Evolutionary conservation across 2,113 vertebrate genomes (phyloP).

Genomic region (Polypterus senegalus): DNA sequence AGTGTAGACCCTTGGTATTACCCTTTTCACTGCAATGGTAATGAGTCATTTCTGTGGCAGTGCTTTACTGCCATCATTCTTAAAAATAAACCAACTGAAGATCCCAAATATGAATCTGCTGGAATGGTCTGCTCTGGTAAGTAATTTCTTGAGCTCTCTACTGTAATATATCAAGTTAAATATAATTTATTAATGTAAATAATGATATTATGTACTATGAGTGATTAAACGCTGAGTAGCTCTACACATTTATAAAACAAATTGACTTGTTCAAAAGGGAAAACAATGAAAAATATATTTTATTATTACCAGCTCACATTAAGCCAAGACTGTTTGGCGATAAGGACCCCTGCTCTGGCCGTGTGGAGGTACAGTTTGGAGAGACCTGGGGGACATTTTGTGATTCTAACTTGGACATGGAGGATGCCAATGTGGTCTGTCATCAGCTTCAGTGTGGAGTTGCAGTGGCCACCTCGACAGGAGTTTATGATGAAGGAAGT

Average conservation of each 20-base stretch:
- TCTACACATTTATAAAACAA: no score
- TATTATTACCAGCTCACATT: conserved; percentile 2
- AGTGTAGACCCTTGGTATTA: no score
- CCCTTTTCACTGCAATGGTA: not conserved
- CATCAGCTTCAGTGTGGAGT: conserved; percentile 27
- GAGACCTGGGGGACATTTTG: conserved; percentile 28
- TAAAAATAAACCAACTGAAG: no score
- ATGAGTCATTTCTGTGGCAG: not conserved
- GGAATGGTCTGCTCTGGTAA: no score
- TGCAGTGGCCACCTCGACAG: conserved; percentile 14
- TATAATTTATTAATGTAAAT: no score
- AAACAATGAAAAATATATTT: no score
- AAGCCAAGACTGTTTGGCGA: conserved; percentile 20
- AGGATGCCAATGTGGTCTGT: conserved; percentile 27
- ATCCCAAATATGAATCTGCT: no score
- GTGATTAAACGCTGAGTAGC: no score
- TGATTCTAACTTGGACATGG: conserved; percentile 25
- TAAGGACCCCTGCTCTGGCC: conserved; percentile 18
- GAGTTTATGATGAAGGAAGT: conserved; percentile 18
- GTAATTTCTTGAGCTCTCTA: no score
- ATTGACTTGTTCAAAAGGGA: no score
- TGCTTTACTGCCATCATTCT: not conserved
- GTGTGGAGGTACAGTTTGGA: conserved; percentile 27
- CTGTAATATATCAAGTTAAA: no score
- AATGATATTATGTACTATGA: no score